A percentile compares a stretch with the other conserved stretches of the same genome.
phyloP scores from a whole-genome alignment of 2,888 invertebrate species.

The Metellina segmentata region DNA sequence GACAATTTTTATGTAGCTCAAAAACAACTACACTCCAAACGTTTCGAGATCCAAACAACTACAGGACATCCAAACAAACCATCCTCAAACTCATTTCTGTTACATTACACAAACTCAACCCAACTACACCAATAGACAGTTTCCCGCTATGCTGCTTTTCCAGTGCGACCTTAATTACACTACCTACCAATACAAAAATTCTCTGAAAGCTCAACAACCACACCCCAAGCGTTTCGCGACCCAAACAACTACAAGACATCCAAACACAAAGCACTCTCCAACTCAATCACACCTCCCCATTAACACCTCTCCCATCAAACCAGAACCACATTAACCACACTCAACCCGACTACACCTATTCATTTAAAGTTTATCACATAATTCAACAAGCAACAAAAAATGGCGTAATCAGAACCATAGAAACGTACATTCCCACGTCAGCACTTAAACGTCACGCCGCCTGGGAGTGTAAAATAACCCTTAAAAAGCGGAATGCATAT shows the following conservation, averaged over 20 bases:
- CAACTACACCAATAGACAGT: too few species aligned
- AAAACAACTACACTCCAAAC: too few species aligned
- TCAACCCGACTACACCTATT: neutral
- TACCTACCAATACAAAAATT: neutral
- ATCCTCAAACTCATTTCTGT: too few species aligned
- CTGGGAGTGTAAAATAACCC: slow-evolving; percentile 34
- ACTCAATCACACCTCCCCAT: neutral
- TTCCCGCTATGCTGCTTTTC: too few species aligned
- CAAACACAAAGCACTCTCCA: neutral
- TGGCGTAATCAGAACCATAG: neutral
- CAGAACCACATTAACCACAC: neutral
- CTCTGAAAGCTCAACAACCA: neutral
- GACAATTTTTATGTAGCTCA: too few species aligned
- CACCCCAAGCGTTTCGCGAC: neutral
- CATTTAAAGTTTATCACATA: neutral
- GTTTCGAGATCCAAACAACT: too few species aligned
- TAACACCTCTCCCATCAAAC: neutral
- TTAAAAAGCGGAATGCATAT: slow-evolving; percentile 44
- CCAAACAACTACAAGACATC: too few species aligned
- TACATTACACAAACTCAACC: too few species aligned
- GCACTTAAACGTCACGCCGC: neutral
- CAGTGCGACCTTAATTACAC: too few species aligned
- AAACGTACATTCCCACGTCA: neutral
- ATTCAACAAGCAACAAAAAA: neutral
- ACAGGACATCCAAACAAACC: too few species aligned